These are phyloP conservation scores for Amblyornis subalaris DNA, from an alignment of 2,113 vertebrate genomes.

Conservation along the genomic window DNA sequence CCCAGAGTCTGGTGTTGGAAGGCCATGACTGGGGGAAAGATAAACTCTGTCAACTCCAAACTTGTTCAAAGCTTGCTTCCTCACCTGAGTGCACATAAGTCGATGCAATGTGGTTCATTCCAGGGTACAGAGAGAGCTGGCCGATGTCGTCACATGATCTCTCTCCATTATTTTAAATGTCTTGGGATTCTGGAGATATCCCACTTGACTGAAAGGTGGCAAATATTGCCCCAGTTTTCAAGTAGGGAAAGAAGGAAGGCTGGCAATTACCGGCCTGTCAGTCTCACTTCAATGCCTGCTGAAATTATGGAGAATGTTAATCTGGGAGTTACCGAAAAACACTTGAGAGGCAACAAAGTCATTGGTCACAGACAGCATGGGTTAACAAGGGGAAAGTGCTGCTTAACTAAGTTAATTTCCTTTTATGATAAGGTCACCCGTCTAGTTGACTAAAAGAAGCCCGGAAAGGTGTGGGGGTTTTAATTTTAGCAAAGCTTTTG, in stretches of 20 bases:
- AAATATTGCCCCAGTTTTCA: background rate
- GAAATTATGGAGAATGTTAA: background rate
- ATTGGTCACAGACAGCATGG: rapidly evolving
- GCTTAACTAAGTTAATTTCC: background rate
- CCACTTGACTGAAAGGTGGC: background rate
- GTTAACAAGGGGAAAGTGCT: background rate
- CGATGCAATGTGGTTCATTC: rapidly evolving
- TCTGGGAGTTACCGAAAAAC: background rate
- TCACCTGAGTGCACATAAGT: background rate
- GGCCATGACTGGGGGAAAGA: background rate
- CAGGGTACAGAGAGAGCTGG: background rate
- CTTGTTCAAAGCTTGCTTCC: background rate
- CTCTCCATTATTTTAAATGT: background rate
- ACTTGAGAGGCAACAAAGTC: background rate
- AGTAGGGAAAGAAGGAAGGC: background rate
- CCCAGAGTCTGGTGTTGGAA: background rate
- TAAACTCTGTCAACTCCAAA: background rate
- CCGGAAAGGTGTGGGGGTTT: rapidly evolving
- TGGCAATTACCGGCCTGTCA: background rate
- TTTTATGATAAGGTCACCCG: background rate
- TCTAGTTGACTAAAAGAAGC: background rate
- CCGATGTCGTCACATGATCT: background rate
- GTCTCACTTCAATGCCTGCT: background rate
- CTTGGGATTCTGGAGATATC: background rate
- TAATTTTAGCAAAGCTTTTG: background rate